These are phyloP conservation scores for Galeopterus variegatus DNA, from an alignment of 2,113 vertebrate species.

Conservation along the genomic window DNA sequence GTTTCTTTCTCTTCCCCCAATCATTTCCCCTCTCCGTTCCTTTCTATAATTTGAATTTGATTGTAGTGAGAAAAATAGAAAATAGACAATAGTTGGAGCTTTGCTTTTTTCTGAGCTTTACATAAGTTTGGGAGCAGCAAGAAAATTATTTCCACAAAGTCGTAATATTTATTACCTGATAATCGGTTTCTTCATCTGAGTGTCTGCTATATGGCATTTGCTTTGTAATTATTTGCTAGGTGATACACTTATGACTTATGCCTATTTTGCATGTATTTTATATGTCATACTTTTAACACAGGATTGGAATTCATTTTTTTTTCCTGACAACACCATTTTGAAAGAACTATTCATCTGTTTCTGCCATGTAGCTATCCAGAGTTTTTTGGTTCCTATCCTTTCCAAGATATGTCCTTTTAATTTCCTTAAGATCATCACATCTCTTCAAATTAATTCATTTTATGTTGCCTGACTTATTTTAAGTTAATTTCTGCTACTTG, in stretches of 20 bases:
- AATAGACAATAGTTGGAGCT: not conserved
- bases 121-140: not conserved
- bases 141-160: not conserved
- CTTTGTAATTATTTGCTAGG: not conserved
- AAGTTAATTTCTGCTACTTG: not conserved
- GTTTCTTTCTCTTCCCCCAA: too few relatives aligned
- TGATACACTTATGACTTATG: not conserved
- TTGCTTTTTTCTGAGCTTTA: not conserved
- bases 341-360: not conserved
- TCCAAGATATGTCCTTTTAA: not conserved
- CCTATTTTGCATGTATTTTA: not conserved
- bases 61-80: not conserved
- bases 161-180: not conserved
- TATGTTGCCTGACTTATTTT: conserved; percentile 4
- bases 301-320: not conserved
- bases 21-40: not conserved
- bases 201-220: not conserved
- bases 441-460: not conserved
- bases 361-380: not conserved
- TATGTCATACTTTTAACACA: not conserved
- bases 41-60: not conserved
- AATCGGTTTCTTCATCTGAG: not conserved
- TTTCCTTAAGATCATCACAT: not conserved
- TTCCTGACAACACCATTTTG: not conserved
- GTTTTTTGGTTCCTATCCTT: not conserved